Evolutionary conservation across 2,797 vertebrate species (phyloP), one percentile per base, ranked within the genome.

Genomic region (Crocodylus rhombifer): DNA sequence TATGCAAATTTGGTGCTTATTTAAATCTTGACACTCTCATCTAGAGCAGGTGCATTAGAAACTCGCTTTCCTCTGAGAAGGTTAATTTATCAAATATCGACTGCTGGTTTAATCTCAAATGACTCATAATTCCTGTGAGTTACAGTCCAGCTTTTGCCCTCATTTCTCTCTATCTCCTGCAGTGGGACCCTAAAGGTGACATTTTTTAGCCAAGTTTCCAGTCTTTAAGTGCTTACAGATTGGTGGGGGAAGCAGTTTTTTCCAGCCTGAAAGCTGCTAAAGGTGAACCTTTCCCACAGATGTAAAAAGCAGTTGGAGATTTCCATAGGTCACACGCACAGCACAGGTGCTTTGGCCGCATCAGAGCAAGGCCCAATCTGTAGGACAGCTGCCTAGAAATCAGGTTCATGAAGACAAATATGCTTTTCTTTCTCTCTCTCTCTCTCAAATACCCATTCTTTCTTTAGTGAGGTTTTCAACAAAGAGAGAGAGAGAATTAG

Each of bases 1-100:
- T 96, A 96, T 95, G 92, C 94, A 96, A 95, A 95, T 97, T n/a
- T 77, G 80, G 63, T 86, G 82, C 83, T 94, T 95, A 20, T 92
- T 97, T 92, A 94, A 96, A 95, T 94, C 91, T 92, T 75, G 82
- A 87, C 91, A 20, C 57, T 69, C 76, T 95, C 80, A 73, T 97
- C 90, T 81, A 81, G 80, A 96, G 87, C 93, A 95, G 94, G 94
- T 97, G 80, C 94, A 93, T 97, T 91, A 90, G 65, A 83, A 93
- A 91, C 90, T 93, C 60, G 20, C 58, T 93, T 88, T 79, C 77
- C 86, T 74, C 84, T 56, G 60, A 76, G 93, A 92, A 91, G 82
- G 86, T 86, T 88, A 62, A 89, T 91, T 91, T 89, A 88, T 88
- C 75, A 90, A 82, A 63, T 92, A 77, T 67, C 20, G 76, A 77